Percentiles rank a stretch among this genome's conserved stretches.
Conservation (phyloP, 2,797 vertebrate species). For the Cyclopterus lumpus region DNA sequence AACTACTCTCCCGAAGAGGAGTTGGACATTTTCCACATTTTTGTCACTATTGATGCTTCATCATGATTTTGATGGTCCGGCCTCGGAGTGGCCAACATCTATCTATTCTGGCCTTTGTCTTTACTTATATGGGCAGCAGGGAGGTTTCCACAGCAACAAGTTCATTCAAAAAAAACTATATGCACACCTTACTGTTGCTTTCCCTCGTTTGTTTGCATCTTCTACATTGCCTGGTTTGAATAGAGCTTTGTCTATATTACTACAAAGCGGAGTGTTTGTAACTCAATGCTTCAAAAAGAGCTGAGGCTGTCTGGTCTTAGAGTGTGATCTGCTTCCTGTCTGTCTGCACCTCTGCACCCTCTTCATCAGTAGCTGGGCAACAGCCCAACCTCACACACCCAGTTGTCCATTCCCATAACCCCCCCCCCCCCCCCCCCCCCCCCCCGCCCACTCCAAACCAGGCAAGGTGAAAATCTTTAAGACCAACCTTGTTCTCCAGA, state of each 20-base stretch:
- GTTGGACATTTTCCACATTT: constrained; percentile 40
- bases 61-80: constrained; percentile 13
- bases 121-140: neutral
- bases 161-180: constrained; percentile 5
- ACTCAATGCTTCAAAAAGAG: constrained; percentile 20
- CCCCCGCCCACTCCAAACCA: constrained; percentile 22
- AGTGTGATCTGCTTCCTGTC: constrained; percentile 74
- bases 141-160: neutral
- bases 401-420: constrained; percentile 43
- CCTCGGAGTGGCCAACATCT: neutral
- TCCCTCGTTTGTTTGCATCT: neutral
- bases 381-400: constrained; percentile 36
- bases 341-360: constrained; percentile 72
- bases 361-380: constrained; percentile 39
- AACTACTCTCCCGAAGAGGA: constrained; percentile 11
- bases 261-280: neutral
- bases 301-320: constrained; percentile 27
- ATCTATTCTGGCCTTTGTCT: constrained; percentile 4
- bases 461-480: constrained; percentile 60
- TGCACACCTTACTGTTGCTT: neutral
- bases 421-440: neutral
- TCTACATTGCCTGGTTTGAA: neutral
- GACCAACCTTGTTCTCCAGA: constrained; percentile 44
- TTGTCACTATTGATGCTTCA: neutral
- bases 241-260: neutral